Conservation (phyloP, 2,888 invertebrate genomes). For the Tachina lurida region DNA sequence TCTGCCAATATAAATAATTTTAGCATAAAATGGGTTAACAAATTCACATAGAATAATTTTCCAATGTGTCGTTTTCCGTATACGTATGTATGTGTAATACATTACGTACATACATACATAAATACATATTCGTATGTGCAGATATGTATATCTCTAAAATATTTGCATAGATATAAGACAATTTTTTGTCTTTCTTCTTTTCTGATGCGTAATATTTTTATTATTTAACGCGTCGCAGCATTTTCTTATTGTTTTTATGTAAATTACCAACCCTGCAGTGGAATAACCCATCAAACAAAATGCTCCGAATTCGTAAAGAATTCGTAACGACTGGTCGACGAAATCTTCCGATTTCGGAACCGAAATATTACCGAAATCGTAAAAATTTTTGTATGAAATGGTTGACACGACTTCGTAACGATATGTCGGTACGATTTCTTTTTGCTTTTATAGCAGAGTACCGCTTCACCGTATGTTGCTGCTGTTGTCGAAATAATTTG, state of each 20-base stretch:
- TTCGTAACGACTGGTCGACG: too few relatives aligned
- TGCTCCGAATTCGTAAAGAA: too few relatives aligned
- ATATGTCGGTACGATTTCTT: too few relatives aligned
- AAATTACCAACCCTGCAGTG: conserved; percentile 59
- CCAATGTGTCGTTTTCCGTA: background rate
- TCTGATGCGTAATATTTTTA: conserved; percentile 67
- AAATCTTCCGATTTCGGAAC: too few relatives aligned
- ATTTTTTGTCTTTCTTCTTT: background rate
- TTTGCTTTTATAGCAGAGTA: too few relatives aligned
- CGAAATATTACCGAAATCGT: too few relatives aligned
- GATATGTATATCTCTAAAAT: conserved; percentile 19
- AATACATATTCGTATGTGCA: background rate
- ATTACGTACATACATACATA: background rate
- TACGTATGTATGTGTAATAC: background rate
- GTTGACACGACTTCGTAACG: too few relatives aligned
- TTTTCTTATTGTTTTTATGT: conserved; percentile 70
- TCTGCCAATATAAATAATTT: background rate
- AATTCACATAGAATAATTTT: background rate
- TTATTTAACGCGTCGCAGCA: conserved; percentile 70
- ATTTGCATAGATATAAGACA: conserved; percentile 51
- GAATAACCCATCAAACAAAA: too few relatives aligned
- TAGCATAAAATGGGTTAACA: conserved; percentile 25
- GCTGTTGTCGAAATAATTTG: too few relatives aligned
- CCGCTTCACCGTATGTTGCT: too few relatives aligned
- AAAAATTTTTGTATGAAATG: too few relatives aligned